phyloP scores from a whole-genome alignment of 2,797 vertebrate genomes.

The Ctenosaura bakeri region DNA sequence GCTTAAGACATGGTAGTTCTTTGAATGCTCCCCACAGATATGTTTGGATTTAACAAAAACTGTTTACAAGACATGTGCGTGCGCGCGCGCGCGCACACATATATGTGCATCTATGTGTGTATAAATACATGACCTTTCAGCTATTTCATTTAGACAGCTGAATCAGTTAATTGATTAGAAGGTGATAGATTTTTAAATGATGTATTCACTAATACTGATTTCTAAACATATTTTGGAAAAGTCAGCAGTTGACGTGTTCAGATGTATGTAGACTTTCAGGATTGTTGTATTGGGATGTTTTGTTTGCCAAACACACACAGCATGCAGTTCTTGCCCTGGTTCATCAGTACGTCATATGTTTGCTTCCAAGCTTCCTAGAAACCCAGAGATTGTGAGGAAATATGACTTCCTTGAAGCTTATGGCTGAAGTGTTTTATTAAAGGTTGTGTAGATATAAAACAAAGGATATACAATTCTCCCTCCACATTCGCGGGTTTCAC shows the following conservation, averaged over 20 bases:
- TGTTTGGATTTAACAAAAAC: neutral
- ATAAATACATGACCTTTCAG: neutral
- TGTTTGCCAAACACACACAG: neutral
- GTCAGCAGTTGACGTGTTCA: neutral
- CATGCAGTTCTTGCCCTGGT: neutral
- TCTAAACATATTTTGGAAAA: neutral
- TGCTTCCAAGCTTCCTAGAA: slow-evolving; percentile 57
- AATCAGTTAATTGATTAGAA: neutral
- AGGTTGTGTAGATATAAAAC: slow-evolving; percentile 7
- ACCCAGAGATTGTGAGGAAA: neutral
- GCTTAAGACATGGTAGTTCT: no score
- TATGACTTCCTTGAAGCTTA: neutral
- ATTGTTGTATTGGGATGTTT: neutral
- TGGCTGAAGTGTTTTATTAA: slow-evolving; percentile 37
- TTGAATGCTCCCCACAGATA: neutral
- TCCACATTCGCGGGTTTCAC: no score
- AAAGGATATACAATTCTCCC: neutral
- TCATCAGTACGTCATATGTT: slow-evolving; percentile 27
- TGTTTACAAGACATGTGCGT: neutral
- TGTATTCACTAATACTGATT: neutral
- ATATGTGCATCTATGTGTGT: no score
- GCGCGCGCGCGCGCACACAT: no score
- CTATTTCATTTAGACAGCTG: neutral
- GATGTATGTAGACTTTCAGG: neutral
- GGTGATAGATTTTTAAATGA: neutral